phyloP scores from a whole-genome alignment of 1,140 invertebrate species.

The Platorchestia sp. region DNA sequence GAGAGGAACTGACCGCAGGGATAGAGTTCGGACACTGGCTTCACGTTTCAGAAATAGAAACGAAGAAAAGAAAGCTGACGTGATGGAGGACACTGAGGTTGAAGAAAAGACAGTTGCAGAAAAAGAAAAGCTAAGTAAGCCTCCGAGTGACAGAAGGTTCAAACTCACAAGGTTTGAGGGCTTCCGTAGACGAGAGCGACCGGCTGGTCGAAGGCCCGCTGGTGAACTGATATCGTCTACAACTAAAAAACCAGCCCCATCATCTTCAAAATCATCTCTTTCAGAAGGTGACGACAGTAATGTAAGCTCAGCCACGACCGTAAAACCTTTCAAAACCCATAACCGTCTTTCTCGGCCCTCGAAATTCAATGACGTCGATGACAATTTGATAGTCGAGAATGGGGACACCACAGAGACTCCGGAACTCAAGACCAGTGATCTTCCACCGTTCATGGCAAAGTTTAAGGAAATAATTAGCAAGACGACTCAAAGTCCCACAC shows the following conservation, averaged over 20 bases:
- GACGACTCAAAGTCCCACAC: not conserved
- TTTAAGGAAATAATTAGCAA: conserved; percentile 34
- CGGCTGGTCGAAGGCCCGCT: not conserved
- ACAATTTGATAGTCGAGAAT: not conserved
- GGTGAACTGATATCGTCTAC: not conserved
- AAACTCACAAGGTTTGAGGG: conserved; percentile 16
- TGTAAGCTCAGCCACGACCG: not conserved
- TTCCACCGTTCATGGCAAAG: conserved; percentile 39
- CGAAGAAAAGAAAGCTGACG: not conserved
- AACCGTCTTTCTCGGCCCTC: not conserved
- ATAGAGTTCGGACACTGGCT: conserved; percentile 23
- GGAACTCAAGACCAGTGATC: not conserved
- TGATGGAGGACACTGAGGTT: not conserved
- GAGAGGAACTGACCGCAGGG: not conserved
- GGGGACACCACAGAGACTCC: not conserved
- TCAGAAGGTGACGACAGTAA: not conserved
- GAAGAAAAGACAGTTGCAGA: not conserved
- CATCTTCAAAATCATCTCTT: not conserved
- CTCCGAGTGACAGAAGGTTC: not conserved
- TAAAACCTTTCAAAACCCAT: not conserved
- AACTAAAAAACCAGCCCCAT: not conserved
- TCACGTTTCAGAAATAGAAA: conserved; percentile 24
- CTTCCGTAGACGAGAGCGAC: not conserved
- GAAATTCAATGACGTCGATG: not conserved
- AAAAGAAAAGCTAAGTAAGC: not conserved